A percentile compares a stretch with the other conserved stretches of the same genome.
These are phyloP conservation scores for Chaunax sp. DNA, from an alignment of 2,797 vertebrate species.

Conservation along the genomic window DNA sequence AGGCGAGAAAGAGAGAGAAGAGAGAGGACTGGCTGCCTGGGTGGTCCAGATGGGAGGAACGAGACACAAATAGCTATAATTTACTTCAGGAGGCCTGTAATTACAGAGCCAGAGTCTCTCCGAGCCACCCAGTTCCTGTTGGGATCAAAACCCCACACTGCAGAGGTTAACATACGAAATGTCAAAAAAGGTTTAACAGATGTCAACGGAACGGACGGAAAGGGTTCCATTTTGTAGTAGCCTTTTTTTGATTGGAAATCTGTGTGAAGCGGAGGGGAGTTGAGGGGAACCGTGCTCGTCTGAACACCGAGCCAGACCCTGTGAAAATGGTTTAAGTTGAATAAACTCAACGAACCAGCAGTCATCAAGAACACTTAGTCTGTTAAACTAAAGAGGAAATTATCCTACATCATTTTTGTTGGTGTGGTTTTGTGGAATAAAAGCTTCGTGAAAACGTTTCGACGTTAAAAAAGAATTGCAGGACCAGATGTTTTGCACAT, in stretches of 20 bases:
- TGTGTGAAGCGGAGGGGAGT: slow-evolving; percentile 33
- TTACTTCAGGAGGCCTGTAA: slow-evolving; percentile 91
- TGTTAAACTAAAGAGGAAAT: slow-evolving; percentile 24
- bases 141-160: slow-evolving; percentile 81
- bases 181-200: slow-evolving; percentile 82
- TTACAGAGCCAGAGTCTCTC: slow-evolving; percentile 88
- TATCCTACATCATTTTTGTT: slow-evolving; percentile 12
- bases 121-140: slow-evolving; percentile 87
- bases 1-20: slow-evolving; percentile 73
- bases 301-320: slow-evolving; percentile 16
- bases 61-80: slow-evolving; percentile 93
- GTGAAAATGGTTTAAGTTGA: slow-evolving; percentile 29
- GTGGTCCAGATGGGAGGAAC: slow-evolving; percentile 93
- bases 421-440: slow-evolving; percentile 25
- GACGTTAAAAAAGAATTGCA: slow-evolving; percentile 13
- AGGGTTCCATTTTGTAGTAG: slow-evolving; percentile 68
- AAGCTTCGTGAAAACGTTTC: slow-evolving; percentile 18
- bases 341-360: background rate
- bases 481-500: slow-evolving; percentile 29
- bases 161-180: slow-evolving; percentile 81
- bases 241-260: slow-evolving; percentile 61
- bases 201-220: slow-evolving; percentile 71
- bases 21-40: slow-evolving; percentile 82
- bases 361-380: background rate
- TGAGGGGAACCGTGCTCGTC: background rate